A percentile compares a stretch with the other conserved stretches of the same genome.
Conservation (phyloP, 2,113 vertebrate species). For the Pomatostomus ruficeps region DNA sequence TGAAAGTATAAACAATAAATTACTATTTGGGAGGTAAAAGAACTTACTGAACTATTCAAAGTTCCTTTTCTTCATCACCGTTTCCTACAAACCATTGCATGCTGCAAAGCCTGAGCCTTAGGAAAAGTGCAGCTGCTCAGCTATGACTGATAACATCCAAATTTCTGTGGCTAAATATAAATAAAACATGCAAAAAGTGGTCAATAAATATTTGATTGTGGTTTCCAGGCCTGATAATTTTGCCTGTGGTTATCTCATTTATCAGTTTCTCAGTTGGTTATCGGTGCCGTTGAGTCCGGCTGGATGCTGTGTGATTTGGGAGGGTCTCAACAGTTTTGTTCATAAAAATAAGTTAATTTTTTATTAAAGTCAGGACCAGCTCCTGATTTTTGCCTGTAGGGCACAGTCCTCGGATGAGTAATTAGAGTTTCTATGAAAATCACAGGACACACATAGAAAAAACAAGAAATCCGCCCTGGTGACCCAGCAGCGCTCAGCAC, state of each 20-base stretch:
- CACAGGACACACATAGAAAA: not conserved
- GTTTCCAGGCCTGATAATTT: conserved; percentile 22
- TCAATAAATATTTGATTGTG: conserved; percentile 54
- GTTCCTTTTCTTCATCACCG: not conserved
- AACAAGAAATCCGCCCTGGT: not conserved
- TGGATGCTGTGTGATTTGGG: not conserved
- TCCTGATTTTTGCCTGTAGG: not conserved
- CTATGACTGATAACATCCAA: not conserved
- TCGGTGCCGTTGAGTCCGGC: accelerated
- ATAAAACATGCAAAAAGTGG: conserved; percentile 27
- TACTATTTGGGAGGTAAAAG: not conserved
- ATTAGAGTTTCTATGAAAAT: not conserved
- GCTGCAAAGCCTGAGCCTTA: not conserved
- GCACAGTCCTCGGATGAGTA: not conserved
- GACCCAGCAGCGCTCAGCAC: not conserved
- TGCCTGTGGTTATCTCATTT: conserved; percentile 44
- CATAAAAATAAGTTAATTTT: not conserved
- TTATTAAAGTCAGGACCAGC: not conserved
- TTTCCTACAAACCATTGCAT: not conserved
- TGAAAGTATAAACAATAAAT: not conserved
- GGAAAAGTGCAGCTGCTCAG: not conserved
- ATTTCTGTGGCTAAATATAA: not conserved
- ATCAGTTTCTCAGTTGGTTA: not conserved
- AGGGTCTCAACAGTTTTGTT: not conserved
- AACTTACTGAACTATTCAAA: not conserved